These are phyloP conservation scores for Heliopora coerulea DNA, from an alignment of 92 coral and sea anemone species.

Conservation along the genomic window DNA sequence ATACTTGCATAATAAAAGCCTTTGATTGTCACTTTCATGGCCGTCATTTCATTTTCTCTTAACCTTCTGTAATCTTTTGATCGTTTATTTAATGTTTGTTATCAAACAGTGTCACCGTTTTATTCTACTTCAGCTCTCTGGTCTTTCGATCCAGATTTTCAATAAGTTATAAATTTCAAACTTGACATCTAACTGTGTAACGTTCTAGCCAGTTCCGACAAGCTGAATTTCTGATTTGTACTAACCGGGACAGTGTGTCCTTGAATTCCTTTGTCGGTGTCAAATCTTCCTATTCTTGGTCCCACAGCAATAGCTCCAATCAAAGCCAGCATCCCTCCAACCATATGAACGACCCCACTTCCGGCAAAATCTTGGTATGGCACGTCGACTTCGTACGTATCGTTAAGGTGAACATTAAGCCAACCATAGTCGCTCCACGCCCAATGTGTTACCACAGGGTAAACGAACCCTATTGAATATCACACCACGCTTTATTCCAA, in stretches of 20 bases:
- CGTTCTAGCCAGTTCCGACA: too few relatives aligned
- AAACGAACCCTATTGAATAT: slow-evolving; percentile 66
- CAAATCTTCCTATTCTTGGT: slow-evolving; percentile 81
- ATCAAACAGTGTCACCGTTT: too few relatives aligned
- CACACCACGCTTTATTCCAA: neutral
- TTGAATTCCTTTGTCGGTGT: slow-evolving; percentile 55
- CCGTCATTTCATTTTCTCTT: too few relatives aligned
- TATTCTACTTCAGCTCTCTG: too few relatives aligned
- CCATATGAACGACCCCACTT: slow-evolving; percentile 84
- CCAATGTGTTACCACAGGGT: slow-evolving; percentile 93
- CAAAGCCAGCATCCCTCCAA: slow-evolving; percentile 84
- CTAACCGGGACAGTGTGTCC: slow-evolving; percentile 95
- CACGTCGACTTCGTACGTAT: neutral
- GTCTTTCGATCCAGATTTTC: too few relatives aligned
- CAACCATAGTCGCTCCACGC: slow-evolving; percentile 82
- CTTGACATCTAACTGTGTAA: too few relatives aligned
- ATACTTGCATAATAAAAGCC: too few relatives aligned
- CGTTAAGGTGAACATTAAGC: slow-evolving; percentile 38
- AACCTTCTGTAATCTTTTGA: too few relatives aligned
- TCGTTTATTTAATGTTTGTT: too few relatives aligned
- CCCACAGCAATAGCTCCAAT: slow-evolving; percentile 81
- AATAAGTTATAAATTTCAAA: too few relatives aligned
- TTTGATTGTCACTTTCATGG: too few relatives aligned
- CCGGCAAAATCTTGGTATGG: slow-evolving; percentile 81
- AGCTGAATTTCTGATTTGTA: too few relatives aligned